These are phyloP conservation scores for Macrotis lagotis DNA, from an alignment of 2,113 vertebrate genomes.

Conservation along the genomic window DNA sequence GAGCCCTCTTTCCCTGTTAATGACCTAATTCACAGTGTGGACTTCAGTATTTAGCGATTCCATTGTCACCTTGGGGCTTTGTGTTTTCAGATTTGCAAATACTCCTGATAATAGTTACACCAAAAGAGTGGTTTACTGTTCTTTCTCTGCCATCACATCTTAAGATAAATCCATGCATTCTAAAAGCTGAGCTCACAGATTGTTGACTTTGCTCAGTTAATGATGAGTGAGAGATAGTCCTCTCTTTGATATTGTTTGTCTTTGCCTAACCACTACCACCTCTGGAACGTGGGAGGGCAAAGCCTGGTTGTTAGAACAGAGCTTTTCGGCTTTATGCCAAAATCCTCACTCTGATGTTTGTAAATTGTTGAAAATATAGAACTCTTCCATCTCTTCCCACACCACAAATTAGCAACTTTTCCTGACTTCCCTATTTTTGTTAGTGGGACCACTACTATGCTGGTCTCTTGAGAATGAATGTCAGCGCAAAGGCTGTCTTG, in stretches of 20 bases:
- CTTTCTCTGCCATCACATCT: not conserved
- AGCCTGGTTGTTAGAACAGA: not conserved
- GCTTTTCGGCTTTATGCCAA: not conserved
- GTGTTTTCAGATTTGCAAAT: not conserved
- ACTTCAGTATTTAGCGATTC: not conserved
- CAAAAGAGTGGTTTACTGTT: not conserved
- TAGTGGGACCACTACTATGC: not conserved
- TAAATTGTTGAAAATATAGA: not conserved
- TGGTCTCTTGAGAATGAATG: not conserved
- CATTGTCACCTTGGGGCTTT: not conserved
- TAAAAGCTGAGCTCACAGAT: not conserved
- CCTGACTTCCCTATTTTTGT: not conserved
- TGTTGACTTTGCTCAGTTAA: too few species aligned
- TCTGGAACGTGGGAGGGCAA: too few species aligned
- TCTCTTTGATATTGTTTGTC: not conserved
- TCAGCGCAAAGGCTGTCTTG: not conserved
- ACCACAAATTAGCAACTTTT: not conserved
- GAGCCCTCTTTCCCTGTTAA: not conserved
- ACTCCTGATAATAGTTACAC: not conserved
- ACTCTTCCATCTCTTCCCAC: not conserved
- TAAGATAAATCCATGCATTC: constrained; percentile 45
- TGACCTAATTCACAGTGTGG: not conserved
- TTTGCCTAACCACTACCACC: not conserved
- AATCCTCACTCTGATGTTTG: not conserved
- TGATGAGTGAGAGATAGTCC: not conserved